Conservation (phyloP, 2,113 vertebrate species). For the Brienomyrus brachyistius region DNA sequence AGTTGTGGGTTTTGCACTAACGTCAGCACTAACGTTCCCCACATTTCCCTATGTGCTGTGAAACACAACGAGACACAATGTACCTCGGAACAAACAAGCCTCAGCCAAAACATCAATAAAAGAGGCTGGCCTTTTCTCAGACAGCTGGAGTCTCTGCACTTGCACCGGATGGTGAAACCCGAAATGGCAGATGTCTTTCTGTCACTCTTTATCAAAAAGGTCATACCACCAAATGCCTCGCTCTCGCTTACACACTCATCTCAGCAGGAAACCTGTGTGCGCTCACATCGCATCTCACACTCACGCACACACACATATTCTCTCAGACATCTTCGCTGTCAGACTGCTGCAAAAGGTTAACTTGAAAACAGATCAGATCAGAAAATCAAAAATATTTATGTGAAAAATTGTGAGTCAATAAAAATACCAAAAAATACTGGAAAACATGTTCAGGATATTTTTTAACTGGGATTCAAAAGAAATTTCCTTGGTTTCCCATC, state of each 20-base stretch:
- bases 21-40: not conserved
- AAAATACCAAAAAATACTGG: not conserved
- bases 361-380: not conserved
- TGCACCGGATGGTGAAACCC: not conserved
- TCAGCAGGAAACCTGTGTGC: not conserved
- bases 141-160: not conserved
- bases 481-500: not conserved
- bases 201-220: not conserved
- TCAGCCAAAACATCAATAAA: not conserved
- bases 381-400: not conserved
- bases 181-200: not conserved
- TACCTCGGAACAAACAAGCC: not conserved
- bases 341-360: not conserved
- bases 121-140: not conserved
- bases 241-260: not conserved
- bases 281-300: not conserved
- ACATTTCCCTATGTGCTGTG: not conserved
- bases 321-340: not conserved
- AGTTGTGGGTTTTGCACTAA: not conserved
- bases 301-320: not conserved
- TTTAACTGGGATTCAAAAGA: not conserved
- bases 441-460: not conserved
- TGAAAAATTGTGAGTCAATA: not conserved
- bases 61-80: not conserved
- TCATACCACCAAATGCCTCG: not conserved